Percentiles rank a stretch among this genome's conserved stretches.
Evolutionary conservation across 2,888 invertebrate genomes (phyloP).

Genomic region (Pinctada fucata): DNA sequence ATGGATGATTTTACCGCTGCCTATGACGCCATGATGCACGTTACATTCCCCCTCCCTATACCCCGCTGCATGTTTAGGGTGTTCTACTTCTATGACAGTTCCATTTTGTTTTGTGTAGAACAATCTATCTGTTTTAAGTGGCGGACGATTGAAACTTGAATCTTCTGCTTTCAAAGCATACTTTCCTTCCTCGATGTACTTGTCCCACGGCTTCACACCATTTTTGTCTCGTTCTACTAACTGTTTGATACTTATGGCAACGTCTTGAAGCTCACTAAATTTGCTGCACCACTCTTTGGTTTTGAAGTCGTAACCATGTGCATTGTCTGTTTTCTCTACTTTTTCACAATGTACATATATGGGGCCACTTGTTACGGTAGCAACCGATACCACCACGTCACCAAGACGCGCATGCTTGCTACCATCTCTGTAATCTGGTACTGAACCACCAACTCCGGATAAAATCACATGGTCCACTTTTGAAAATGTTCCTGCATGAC

Average conservation of each 20-base stretch:
- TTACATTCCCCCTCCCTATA: constrained; percentile 70
- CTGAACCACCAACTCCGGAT: constrained; percentile 97
- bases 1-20: constrained; percentile 88
- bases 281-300: constrained; percentile 60
- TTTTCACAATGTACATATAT: constrained; percentile 89
- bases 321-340: constrained; percentile 49
- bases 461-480: constrained; percentile 94
- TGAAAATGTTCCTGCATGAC: constrained; percentile 89
- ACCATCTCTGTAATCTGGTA: constrained; percentile 97
- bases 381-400: constrained; percentile 74
- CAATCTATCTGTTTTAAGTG: constrained; percentile 62
- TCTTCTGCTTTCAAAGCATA: constrained; percentile 79
- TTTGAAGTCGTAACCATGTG: constrained; percentile 67
- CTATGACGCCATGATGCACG: constrained; percentile 87
- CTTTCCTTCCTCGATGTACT: constrained; percentile 86
- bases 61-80: constrained; percentile 66
- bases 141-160: constrained; percentile 70
- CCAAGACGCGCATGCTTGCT: constrained; percentile 92
- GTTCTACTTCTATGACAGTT: constrained; percentile 47
- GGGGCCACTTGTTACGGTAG: constrained; percentile 57
- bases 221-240: constrained; percentile 50
- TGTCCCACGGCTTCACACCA: constrained; percentile 83
- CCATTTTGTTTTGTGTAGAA: constrained; percentile 61
- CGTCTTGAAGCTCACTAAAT: constrained; percentile 58
- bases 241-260: constrained; percentile 52